A percentile compares a stretch with the other conserved stretches of the same genome.
Conservation (phyloP, 2,888 invertebrate genomes). For the Neria commutata region DNA sequence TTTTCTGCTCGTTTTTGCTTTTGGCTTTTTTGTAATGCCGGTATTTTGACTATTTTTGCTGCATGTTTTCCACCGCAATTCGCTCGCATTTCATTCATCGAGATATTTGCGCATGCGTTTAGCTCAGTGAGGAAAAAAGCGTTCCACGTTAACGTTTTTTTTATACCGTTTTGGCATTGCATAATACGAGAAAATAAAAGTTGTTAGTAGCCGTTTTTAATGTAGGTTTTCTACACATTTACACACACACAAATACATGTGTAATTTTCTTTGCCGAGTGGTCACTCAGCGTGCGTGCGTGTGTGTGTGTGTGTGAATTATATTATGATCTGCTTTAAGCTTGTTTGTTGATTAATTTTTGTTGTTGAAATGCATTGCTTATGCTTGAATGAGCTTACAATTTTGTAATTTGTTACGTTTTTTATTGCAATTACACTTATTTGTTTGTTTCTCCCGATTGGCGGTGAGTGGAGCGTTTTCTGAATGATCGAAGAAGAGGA, state of each 20-base stretch:
- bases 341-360: background rate
- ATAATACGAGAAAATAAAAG: background rate
- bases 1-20: slow-evolving; percentile 12
- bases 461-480: too few relatives aligned
- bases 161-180: background rate
- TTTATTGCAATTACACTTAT: background rate
- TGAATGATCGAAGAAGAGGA: too few relatives aligned
- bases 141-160: too few relatives aligned
- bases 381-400: background rate
- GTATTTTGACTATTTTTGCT: background rate
- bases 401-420: background rate
- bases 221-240: background rate
- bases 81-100: background rate
- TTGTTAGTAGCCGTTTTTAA: background rate
- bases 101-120: background rate
- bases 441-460: too few relatives aligned
- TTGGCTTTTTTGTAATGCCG: background rate
- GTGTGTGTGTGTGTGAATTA: too few relatives aligned
- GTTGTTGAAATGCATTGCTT: background rate
- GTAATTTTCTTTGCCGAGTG: too few relatives aligned
- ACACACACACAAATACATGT: too few relatives aligned
- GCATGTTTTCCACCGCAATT: background rate
- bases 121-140: too few relatives aligned
- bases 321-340: too few relatives aligned
- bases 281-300: too few relatives aligned